Percentiles rank a stretch among this genome's conserved stretches.
phyloP scores from a whole-genome alignment of 2,888 invertebrate species.

The Schizotus pectinicornis region DNA sequence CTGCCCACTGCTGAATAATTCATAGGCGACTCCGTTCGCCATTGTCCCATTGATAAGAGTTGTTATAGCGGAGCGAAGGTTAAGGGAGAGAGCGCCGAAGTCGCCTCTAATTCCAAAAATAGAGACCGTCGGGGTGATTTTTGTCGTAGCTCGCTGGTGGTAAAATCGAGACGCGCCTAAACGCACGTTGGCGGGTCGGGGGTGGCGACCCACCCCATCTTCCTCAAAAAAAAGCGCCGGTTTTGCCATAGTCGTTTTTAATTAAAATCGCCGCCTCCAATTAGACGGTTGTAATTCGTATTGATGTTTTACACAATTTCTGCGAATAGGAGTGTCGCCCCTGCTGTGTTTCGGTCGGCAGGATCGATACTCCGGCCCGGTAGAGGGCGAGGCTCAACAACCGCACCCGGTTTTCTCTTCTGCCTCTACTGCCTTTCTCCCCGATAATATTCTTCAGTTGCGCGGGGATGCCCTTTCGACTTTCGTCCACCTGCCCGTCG shows the following conservation, averaged over 20 bases:
- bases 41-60: too few species aligned
- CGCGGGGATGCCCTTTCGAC: too few species aligned
- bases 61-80: too few species aligned
- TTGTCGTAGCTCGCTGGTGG: too few species aligned
- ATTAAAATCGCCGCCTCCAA: conserved; percentile 11
- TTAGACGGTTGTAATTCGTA: conserved; percentile 16
- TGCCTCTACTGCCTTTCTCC: not conserved
- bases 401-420: conserved; percentile 36
- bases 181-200: not conserved
- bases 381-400: conserved; percentile 48
- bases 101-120: too few species aligned
- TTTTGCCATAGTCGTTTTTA: conserved; percentile 8
- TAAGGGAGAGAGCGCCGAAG: too few species aligned
- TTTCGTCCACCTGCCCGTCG: too few species aligned
- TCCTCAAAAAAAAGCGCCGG: conserved; percentile 1
- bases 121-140: too few species aligned
- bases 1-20: too few species aligned
- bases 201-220: conserved; percentile 10
- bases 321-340: conserved; percentile 16
- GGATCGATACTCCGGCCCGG: conserved; percentile 48
- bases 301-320: conserved; percentile 3
- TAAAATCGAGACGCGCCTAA: too few species aligned
- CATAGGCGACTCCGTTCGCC: too few species aligned
- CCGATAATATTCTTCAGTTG: not conserved
- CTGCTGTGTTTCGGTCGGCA: conserved; percentile 31